Evolutionary conservation across 1,140 invertebrate genomes (phyloP).

Genomic region (Zaprionus lachaisei): DNA sequence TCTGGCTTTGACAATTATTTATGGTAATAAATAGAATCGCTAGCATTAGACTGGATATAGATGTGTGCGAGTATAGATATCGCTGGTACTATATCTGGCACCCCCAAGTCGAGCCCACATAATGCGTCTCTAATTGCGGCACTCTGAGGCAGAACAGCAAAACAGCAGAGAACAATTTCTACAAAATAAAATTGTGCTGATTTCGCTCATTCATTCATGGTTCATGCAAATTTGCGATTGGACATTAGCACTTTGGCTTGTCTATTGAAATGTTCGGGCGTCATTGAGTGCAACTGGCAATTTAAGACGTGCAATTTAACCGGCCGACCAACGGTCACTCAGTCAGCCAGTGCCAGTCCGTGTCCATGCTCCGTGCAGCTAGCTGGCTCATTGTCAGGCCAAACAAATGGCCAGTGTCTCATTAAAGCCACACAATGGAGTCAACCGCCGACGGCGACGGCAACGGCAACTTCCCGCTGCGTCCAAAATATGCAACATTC

Average conservation of each 20-base stretch:
- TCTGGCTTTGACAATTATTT: slow-evolving; percentile 79
- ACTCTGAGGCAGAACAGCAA: slow-evolving; percentile 14
- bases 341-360: not conserved
- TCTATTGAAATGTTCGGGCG: slow-evolving; percentile 49
- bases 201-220: slow-evolving; percentile 24
- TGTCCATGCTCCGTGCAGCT: not conserved
- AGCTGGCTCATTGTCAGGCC: slow-evolving; percentile 62
- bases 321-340: slow-evolving; percentile 6
- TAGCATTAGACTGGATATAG: slow-evolving; percentile 27
- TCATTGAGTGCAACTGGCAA: slow-evolving; percentile 54
- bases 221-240: slow-evolving; percentile 53
- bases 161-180: slow-evolving; percentile 51
- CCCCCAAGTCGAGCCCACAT: slow-evolving; percentile 49
- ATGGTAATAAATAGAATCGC: slow-evolving; percentile 81
- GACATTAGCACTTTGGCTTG: slow-evolving; percentile 40
- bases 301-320: slow-evolving; percentile 56
- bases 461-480: slow-evolving; percentile 42
- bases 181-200: slow-evolving; percentile 50
- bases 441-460: slow-evolving; percentile 59
- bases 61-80: slow-evolving; percentile 22
- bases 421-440: slow-evolving; percentile 80
- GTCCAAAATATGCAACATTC: slow-evolving; percentile 81
- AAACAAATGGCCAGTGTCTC: slow-evolving; percentile 79
- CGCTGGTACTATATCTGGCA: slow-evolving; percentile 49
- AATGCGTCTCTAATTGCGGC: slow-evolving; percentile 70